Evolutionary conservation across 2,113 vertebrate genomes (phyloP), one percentile per base, ranked within the genome.

Genomic region (Cinclus mexicanus): DNA sequence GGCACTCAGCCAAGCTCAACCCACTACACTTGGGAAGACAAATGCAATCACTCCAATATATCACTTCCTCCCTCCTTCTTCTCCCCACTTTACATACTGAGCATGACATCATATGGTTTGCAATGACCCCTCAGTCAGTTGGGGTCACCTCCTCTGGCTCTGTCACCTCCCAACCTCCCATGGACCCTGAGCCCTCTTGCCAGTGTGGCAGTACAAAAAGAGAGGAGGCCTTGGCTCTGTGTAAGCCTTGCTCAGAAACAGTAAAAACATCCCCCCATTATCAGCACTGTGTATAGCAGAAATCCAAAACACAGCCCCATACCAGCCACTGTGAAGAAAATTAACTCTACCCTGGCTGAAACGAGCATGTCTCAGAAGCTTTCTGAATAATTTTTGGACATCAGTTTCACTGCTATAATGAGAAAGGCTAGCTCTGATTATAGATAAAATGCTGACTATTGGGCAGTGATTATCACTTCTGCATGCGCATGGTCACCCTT

Each of bases 361-460:
- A 69, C 2, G 2, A 69, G 29, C 63, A 61, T 6, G 4, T 83
- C 55, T 59, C 56, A 85, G 82, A 92, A 83, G 55, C 41, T 65
- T 90, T 76, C 85, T 50, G 64, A 75, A 83, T 33, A 83, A 23
- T 53, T 85, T 80, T 65, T 88, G 37, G 61, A 61, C 41, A 61
- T 87, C 53, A 67, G 35, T 67, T 83, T 22, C 53, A 65, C 31
- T 61, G 37, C 86, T 77, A 55, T 74, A 90, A 90, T 77, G 50
- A 92, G 89, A 89, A 92, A 86, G 61, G 68, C 42, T 90, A 74
- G 77, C 83, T 94, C 76, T 70, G 68, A 88, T 92, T 83, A 63
- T 42, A 1, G 42, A 67, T 87, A 89, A 47, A 63, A 60, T 71
- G 42, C 81, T 92, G 90, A 63, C 60, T 78, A 12, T 1, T 1